Conservation (phyloP, 2,888 invertebrate genomes). For the Alloplasta piceator region DNA sequence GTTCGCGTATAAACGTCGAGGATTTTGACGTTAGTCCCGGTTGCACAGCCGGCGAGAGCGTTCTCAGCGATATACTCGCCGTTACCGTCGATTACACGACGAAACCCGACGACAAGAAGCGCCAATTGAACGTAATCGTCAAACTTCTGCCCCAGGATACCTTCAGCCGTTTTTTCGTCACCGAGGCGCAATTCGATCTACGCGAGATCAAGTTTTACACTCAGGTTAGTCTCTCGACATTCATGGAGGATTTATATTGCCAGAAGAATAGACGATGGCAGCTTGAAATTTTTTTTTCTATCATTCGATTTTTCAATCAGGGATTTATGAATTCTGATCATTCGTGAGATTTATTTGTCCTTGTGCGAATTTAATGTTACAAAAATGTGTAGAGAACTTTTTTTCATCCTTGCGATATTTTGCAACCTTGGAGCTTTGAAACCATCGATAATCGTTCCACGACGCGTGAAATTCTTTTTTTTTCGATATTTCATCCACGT, state of each 20-base stretch:
- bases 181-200: slow-evolving; percentile 92
- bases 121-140: slow-evolving; percentile 86
- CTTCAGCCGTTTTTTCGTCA: slow-evolving; percentile 91
- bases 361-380: too few relatives aligned
- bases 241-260: not conserved
- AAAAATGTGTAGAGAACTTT: too few relatives aligned
- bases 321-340: too few relatives aligned
- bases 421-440: not conserved
- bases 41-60: slow-evolving; percentile 88
- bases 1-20: slow-evolving; percentile 81
- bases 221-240: slow-evolving; percentile 84
- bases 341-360: too few relatives aligned
- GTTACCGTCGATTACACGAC: slow-evolving; percentile 88
- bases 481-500: slow-evolving; percentile 1
- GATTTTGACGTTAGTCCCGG: slow-evolving; percentile 86
- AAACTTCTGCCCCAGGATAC: slow-evolving; percentile 92
- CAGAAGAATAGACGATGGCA: not conserved
- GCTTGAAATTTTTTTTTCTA: too few relatives aligned
- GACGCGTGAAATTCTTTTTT: slow-evolving; percentile 15
- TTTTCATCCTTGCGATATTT: too few relatives aligned
- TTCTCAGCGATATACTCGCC: slow-evolving; percentile 91
- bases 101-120: slow-evolving; percentile 79
- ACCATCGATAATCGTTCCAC: not conserved
- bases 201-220: slow-evolving; percentile 93
- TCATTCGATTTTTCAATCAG: too few relatives aligned